Conservation (phyloP, 2,113 vertebrate genomes). For the Panthera tigris region DNA sequence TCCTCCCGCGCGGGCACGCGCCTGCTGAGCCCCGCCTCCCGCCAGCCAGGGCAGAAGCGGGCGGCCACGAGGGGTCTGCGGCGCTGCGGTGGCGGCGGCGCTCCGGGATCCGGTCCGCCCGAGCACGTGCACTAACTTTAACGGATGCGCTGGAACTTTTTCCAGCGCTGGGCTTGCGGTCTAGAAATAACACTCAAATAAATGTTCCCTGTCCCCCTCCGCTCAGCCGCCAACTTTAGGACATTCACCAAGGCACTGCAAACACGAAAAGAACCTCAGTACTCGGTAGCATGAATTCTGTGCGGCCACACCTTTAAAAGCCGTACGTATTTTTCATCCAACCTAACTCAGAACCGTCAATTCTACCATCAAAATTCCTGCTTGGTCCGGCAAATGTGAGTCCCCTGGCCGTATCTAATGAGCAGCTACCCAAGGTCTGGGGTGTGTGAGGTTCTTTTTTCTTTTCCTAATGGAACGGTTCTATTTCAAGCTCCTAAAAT, state of each 20-base stretch:
- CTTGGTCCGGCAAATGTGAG: neutral
- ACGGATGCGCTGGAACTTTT: neutral
- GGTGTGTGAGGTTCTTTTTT: neutral
- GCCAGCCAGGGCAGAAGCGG: neutral
- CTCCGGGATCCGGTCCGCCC: no score
- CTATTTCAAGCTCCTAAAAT: slow-evolving; percentile 25
- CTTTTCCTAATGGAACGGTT: neutral
- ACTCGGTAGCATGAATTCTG: neutral
- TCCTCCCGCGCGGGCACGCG: neutral
- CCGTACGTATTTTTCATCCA: neutral
- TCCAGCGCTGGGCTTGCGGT: neutral
- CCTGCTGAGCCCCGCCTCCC: neutral
- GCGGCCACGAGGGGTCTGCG: neutral
- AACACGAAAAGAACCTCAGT: neutral
- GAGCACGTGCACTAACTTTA: neutral
- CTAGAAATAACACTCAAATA: neutral
- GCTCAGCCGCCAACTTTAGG: neutral
- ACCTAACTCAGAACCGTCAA: neutral
- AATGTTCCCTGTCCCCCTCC: neutral
- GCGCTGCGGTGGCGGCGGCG: neutral
- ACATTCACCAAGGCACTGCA: neutral
- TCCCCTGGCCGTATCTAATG: neutral
- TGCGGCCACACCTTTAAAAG: neutral
- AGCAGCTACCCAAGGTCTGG: neutral
- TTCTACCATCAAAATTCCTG: neutral